Conservation (phyloP, 1,140 invertebrate genomes). For the Drosophila lowei region DNA sequence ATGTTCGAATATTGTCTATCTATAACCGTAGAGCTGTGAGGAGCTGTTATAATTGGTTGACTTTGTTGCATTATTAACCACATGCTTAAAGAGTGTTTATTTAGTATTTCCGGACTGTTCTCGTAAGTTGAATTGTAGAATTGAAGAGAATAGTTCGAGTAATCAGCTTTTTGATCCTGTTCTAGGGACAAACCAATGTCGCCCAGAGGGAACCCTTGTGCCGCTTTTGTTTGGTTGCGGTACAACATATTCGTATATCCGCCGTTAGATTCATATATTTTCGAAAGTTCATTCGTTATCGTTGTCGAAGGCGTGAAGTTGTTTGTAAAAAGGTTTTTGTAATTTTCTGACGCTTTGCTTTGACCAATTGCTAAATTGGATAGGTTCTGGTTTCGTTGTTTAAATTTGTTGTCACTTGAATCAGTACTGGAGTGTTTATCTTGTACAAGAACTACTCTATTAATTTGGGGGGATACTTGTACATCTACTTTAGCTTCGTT, state of each 20-base stretch:
- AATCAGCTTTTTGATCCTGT: slow-evolving; percentile 25
- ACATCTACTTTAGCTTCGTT: slow-evolving; percentile 50
- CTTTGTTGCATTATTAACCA: background rate
- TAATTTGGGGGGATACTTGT: slow-evolving; percentile 44
- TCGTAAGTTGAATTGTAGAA: slow-evolving; percentile 1
- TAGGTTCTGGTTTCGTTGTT: slow-evolving; percentile 18
- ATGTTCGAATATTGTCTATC: too few species aligned
- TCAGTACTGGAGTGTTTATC: background rate
- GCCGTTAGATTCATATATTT: too few species aligned
- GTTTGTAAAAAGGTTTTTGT: too few species aligned
- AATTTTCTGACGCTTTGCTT: too few species aligned
- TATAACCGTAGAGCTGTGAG: too few species aligned
- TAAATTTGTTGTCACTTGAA: background rate
- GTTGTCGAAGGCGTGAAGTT: too few species aligned
- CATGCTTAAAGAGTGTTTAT: background rate
- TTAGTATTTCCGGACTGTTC: background rate
- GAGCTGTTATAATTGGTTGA: too few species aligned
- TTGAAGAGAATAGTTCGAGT: slow-evolving; percentile 16
- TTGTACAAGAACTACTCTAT: background rate
- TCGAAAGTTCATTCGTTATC: too few species aligned
- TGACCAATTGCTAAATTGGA: too few species aligned
- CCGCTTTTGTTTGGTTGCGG: background rate
- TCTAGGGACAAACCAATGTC: background rate
- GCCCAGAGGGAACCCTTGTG: background rate
- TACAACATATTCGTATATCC: background rate